Conservation (phyloP, 1,140 invertebrate species). For the Linepithema humile region DNA sequence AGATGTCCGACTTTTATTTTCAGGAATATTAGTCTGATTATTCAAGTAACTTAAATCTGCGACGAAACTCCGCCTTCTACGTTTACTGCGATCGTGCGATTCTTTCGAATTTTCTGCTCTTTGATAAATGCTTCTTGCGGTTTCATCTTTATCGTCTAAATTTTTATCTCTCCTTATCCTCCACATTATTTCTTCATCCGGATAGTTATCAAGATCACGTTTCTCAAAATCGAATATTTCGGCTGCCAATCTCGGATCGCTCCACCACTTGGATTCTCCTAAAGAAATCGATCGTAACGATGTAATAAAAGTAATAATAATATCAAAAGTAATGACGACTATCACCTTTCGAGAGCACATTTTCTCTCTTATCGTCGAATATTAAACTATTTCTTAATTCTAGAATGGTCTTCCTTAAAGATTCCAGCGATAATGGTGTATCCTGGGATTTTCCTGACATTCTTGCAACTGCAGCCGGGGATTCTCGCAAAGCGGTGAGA, state of each 20-base stretch:
- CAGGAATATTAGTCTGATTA: not conserved
- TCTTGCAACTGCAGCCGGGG: not conserved
- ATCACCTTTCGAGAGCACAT: not conserved
- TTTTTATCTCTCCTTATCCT: conserved; percentile 42
- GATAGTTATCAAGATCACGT: not conserved
- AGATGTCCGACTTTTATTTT: not conserved
- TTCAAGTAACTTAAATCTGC: not conserved
- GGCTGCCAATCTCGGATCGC: not conserved
- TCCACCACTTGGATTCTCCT: conserved; percentile 13
- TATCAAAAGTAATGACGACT: not conserved
- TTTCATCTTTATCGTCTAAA: conserved; percentile 24
- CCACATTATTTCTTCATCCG: conserved; percentile 12
- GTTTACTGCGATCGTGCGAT: conserved; percentile 51
- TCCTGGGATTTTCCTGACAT: not conserved
- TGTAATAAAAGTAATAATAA: not conserved
- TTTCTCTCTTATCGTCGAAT: not conserved
- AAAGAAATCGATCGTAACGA: not conserved
- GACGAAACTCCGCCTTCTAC: conserved; percentile 42
- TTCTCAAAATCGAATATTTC: conserved; percentile 3
- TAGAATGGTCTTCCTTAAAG: conserved; percentile 65
- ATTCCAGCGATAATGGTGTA: conserved; percentile 49
- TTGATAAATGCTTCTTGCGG: conserved; percentile 38
- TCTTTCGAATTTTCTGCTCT: conserved; percentile 2
- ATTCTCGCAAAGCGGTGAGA: not conserved
- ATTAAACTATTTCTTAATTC: conserved; percentile 62